Evolutionary conservation across 2,888 invertebrate species (phyloP).

Genomic region (Serrognathus titanus): DNA sequence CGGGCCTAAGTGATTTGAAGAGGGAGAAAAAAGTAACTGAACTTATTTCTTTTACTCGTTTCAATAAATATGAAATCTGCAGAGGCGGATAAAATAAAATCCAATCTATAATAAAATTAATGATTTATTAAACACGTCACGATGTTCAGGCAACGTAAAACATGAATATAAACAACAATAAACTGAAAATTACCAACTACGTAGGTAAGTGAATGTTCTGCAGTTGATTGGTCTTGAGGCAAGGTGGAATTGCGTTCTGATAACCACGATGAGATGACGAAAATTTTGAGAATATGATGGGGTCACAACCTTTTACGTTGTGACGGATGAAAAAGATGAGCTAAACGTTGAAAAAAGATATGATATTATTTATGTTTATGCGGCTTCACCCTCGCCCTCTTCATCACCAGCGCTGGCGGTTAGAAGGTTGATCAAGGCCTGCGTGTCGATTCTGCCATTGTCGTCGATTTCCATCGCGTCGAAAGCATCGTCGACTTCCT

Average conservation of each 20-base stretch:
- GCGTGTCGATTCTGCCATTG: slow-evolving; percentile 85
- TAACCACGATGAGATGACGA: not conserved
- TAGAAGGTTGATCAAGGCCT: slow-evolving; percentile 81
- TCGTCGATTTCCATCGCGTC: slow-evolving; percentile 92
- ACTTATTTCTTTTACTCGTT: no score
- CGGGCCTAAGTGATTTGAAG: no score
- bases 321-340: slow-evolving; percentile 1
- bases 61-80: no score
- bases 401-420: slow-evolving; percentile 83
- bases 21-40: no score
- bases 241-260: not conserved
- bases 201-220: not conserved
- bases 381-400: slow-evolving; percentile 54
- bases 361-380: slow-evolving; percentile 33
- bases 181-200: slow-evolving; percentile 2
- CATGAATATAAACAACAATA: slow-evolving; percentile 6
- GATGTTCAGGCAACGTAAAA: slow-evolving; percentile 11
- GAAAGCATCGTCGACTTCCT: slow-evolving; percentile 88
- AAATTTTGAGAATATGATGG: not conserved
- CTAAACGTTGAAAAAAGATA: not conserved
- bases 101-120: slow-evolving; percentile 23
- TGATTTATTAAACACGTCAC: slow-evolving; percentile 23
- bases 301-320: not conserved
- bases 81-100: not conserved
- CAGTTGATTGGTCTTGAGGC: not conserved